Evolutionary conservation across 2,113 vertebrate species (phyloP), one percentile per base, ranked within the genome.

Genomic region (Polyodon spathula): DNA sequence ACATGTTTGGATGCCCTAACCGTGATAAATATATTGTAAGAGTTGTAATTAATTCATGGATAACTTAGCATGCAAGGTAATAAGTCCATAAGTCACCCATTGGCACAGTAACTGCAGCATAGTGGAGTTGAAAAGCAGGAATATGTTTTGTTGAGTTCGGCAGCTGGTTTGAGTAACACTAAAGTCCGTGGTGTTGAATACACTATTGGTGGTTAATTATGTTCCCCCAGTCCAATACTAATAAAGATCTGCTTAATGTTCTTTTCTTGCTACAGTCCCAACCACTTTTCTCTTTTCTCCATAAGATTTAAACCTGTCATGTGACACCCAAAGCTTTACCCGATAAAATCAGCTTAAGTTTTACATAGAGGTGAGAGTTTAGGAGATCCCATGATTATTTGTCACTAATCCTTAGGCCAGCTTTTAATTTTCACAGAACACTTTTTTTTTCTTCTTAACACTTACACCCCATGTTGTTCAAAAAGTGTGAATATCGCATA

Each of bases 281-380:
- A 63, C 60, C 64, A 39, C 38, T 67, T 72, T 58, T 60, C 39
- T 61, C 38, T 67, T 72, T 58, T 60, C 39, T 61, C 64, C 60
- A 48, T 66, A 69, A 74, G 68, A 72, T 14, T 46, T 39, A 3
- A 15, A 63, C 64, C 66, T 54, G 65, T 76, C 85, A 87, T 83
- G 84, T 87, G 85, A 86, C 73, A 64, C 58, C 54, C 71, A 69
- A 81, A 78, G 76, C 66, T 64, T 75, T 64, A 73, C 79, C 68
- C 75, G 64, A 71, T 79, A 75, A 78, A 81, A 84, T 72, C 66
- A 80, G 81, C 78, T 82, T 79, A 80, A 59, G 17, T 71, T 79
- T 59, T 68, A 63, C 67, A 59, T 41, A 48, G 48, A 56, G 70
- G 60, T 68, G 59, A 72, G 71, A 71, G 66, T 78, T 73, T 40